These are phyloP conservation scores for Punctoribates punctum DNA, from an alignment of 2,888 invertebrate genomes.

Conservation along the genomic window DNA sequence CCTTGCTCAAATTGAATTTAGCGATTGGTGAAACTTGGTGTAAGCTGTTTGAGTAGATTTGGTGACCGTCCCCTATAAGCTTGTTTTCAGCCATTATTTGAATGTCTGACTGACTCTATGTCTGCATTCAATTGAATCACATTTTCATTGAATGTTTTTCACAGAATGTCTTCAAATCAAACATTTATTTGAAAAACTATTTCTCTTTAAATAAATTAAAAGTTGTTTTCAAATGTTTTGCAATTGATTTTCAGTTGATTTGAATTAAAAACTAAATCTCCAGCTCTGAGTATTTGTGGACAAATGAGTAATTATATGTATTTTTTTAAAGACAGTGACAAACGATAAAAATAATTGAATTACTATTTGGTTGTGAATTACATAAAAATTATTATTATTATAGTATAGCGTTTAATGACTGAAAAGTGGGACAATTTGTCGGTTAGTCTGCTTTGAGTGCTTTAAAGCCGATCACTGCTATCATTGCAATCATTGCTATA, in stretches of 20 bases:
- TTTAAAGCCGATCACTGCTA: slow-evolving; percentile 26
- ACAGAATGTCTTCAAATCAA: not conserved
- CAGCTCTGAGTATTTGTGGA: not conserved
- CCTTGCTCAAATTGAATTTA: too few species aligned
- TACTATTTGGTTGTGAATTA: too few species aligned
- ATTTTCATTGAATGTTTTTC: not conserved
- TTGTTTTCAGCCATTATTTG: not conserved
- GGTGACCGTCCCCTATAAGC: not conserved
- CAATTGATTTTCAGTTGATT: not conserved
- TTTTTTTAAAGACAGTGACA: too few species aligned
- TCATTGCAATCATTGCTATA: not conserved
- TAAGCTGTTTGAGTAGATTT: not conserved
- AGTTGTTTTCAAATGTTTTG: not conserved
- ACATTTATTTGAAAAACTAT: not conserved
- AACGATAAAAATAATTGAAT: too few species aligned
- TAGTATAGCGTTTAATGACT: not conserved
- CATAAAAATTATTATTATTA: not conserved
- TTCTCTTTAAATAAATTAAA: not conserved
- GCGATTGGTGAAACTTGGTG: too few species aligned
- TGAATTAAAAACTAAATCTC: not conserved
- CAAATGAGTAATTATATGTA: too few species aligned
- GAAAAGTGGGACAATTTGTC: slow-evolving; percentile 37
- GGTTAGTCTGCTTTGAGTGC: not conserved
- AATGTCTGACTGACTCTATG: not conserved
- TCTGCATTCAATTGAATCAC: slow-evolving; percentile 1